A percentile compares a stretch with the other conserved stretches of the same genome.
These are phyloP conservation scores for Geodia barretti DNA, from an alignment of 37 sponge, comb jelly and placozoan species.

Conservation along the genomic window DNA sequence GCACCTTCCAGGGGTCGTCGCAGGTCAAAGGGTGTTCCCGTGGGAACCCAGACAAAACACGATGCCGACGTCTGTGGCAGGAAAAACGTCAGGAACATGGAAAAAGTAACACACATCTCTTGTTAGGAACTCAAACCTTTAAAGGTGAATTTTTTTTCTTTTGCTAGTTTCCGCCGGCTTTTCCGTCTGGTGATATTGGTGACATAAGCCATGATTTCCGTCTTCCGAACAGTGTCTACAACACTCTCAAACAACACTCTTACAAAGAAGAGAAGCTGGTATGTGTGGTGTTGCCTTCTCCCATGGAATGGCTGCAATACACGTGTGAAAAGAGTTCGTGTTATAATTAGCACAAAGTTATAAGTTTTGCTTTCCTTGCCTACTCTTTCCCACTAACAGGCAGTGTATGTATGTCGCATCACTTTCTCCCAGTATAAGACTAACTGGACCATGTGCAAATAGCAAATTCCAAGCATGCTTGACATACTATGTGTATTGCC, in stretches of 20 bases:
- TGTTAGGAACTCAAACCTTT: neutral
- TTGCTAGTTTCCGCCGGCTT: slow-evolving; percentile 74
- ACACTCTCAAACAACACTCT: slow-evolving; percentile 77
- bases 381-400: neutral
- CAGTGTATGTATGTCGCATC: no score
- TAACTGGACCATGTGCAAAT: no score
- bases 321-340: no score
- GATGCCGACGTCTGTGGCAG: slow-evolving; percentile 82
- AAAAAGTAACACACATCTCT: slow-evolving; percentile 38
- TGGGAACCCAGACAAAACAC: slow-evolving; percentile 82
- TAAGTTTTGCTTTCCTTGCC: neutral
- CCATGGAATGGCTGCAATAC: neutral
- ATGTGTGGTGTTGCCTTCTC: neutral
- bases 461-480: no score
- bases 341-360: no score
- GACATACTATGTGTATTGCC: no score
- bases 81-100: slow-evolving; percentile 79
- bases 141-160: neutral
- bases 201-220: slow-evolving; percentile 61
- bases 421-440: no score
- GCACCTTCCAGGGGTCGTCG: slow-evolving; percentile 14
- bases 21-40: slow-evolving; percentile 36
- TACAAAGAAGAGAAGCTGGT: slow-evolving; percentile 69
- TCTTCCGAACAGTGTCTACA: slow-evolving; percentile 82
- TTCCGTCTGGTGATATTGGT: slow-evolving; percentile 77